A percentile compares a stretch with the other conserved stretches of the same genome.
Evolutionary conservation across 92 coral and sea anemone species (phyloP).

Genomic region (Diadumene lineata): DNA sequence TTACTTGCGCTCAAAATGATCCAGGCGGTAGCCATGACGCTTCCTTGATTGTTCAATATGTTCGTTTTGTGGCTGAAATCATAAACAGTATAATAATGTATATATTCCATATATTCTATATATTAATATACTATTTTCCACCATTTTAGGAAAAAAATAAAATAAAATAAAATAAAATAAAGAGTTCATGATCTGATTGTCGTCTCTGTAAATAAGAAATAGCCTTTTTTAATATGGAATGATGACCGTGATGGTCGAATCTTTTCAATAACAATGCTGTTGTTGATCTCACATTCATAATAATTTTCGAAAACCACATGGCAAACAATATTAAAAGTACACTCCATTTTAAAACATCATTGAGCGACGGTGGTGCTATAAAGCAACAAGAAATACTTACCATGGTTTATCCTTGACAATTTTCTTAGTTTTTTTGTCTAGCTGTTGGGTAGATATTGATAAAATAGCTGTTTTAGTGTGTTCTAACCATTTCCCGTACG

Average conservation of each 20-base stretch:
- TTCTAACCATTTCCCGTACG: not conserved
- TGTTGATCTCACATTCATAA: not conserved
- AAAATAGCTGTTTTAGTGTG: constrained; percentile 3
- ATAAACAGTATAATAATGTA: not conserved
- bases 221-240: not conserved
- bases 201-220: too few relatives aligned
- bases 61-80: constrained; percentile 92
- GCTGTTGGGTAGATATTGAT: not conserved
- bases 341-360: not conserved
- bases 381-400: constrained; percentile 21
- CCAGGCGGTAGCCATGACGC: constrained; percentile 95
- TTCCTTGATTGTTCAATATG: constrained; percentile 94
- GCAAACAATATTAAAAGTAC: not conserved
- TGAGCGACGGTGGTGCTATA: not conserved
- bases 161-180: not conserved
- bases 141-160: not conserved
- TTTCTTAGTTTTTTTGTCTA: not conserved
- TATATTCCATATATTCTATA: not conserved
- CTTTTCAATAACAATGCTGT: not conserved
- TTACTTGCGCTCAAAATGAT: constrained; percentile 96
- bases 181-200: too few relatives aligned
- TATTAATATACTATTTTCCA: not conserved
- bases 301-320: constrained; percentile 1
- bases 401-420: constrained; percentile 33
- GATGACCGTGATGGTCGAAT: not conserved